These are phyloP conservation scores for Sclerodermus sp. DNA, from an alignment of 2,888 invertebrate species.

Conservation along the genomic window DNA sequence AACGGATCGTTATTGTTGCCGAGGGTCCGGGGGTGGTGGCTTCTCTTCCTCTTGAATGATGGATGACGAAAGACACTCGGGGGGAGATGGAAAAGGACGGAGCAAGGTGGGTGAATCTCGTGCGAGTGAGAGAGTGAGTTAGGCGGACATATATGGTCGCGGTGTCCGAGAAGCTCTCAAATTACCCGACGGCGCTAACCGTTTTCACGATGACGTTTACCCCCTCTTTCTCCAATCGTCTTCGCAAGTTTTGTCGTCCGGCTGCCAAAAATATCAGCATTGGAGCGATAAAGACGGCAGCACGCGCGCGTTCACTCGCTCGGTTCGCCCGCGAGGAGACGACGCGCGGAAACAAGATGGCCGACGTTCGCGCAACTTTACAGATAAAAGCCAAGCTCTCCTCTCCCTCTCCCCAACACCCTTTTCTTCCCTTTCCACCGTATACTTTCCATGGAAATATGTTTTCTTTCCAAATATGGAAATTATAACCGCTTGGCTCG, in stretches of 20 bases:
- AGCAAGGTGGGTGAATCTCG: slow-evolving; percentile 26
- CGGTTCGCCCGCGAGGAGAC: neutral
- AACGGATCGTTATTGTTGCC: too few species aligned
- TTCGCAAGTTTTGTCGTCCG: slow-evolving; percentile 18
- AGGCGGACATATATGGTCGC: slow-evolving; percentile 58
- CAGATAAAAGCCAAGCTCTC: too few species aligned
- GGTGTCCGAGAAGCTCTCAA: slow-evolving; percentile 53
- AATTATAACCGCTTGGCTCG: too few species aligned
- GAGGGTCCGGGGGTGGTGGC: too few species aligned
- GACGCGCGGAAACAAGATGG: slow-evolving; percentile 18
- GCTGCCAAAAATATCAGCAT: slow-evolving; percentile 45
- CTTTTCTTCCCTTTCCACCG: too few species aligned
- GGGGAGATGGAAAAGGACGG: slow-evolving; percentile 7
- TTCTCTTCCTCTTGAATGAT: too few species aligned
- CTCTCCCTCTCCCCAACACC: too few species aligned
- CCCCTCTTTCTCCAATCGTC: slow-evolving; percentile 14
- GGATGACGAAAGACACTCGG: neutral
- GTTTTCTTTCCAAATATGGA: too few species aligned
- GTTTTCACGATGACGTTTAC: slow-evolving; percentile 43
- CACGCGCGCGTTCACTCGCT: too few species aligned
- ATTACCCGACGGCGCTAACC: slow-evolving; percentile 52
- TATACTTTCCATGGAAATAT: too few species aligned
- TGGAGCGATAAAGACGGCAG: too few species aligned
- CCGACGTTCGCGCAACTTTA: too few species aligned
- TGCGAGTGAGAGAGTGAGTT: slow-evolving; percentile 43